These are phyloP conservation scores for Drosophila pseudoobscura DNA, from an alignment of 1,140 invertebrate genomes.

Conservation along the genomic window DNA sequence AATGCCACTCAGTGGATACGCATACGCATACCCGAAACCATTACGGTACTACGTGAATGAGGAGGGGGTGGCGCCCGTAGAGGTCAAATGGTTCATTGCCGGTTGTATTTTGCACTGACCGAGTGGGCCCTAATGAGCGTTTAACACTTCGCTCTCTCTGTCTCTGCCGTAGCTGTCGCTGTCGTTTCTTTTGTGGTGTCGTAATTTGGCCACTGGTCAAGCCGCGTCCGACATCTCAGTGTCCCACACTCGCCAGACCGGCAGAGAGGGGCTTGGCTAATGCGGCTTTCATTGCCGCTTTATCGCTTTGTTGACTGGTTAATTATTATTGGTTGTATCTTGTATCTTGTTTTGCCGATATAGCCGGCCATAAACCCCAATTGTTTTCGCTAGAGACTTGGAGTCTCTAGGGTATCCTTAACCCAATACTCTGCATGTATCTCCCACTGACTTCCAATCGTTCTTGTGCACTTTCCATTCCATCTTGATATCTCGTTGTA, in stretches of 20 bases:
- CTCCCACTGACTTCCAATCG: neutral
- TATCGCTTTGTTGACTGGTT: constrained; percentile 22
- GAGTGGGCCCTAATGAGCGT: constrained; percentile 23
- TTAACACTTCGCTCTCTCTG: constrained; percentile 4
- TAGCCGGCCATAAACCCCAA: constrained; percentile 47
- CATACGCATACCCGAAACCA: no score
- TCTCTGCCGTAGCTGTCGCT: neutral
- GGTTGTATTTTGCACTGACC: neutral
- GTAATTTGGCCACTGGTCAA: constrained; percentile 64
- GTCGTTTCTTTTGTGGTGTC: constrained; percentile 18
- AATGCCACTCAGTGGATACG: no score
- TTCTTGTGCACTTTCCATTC: neutral
- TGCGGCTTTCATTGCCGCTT: constrained; percentile 66
- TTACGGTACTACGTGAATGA: no score
- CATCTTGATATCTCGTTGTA: neutral
- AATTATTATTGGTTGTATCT: constrained; percentile 14
- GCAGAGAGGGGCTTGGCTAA: constrained; percentile 31
- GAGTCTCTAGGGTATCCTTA: no score
- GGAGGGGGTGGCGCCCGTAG: no score
- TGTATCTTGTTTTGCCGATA: constrained; percentile 27
- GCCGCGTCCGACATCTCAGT: neutral
- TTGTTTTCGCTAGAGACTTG: constrained; percentile 37
- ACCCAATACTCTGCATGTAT: no score
- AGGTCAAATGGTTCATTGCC: no score
- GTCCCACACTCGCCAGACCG: no score